Conservation (phyloP, 2,113 vertebrate species). For the Bagarius yarrelli region DNA sequence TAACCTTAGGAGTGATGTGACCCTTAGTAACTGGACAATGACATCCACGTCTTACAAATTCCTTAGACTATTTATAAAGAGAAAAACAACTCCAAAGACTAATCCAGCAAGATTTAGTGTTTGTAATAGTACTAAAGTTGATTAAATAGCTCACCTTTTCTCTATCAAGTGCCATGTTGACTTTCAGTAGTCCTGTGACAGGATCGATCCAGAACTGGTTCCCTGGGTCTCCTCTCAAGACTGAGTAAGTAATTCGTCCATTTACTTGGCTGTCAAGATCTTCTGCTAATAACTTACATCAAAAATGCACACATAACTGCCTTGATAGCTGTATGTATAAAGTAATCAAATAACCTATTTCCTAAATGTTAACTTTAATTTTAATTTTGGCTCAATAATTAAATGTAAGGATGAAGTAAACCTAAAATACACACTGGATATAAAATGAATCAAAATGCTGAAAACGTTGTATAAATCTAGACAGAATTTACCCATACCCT, state of each 20-base stretch:
- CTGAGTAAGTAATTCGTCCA: conserved; percentile 87
- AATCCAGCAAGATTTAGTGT: conserved; percentile 13
- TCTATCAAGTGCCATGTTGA: conserved; percentile 92
- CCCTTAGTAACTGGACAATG: not conserved
- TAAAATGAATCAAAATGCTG: conserved; percentile 11
- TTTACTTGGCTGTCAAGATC: conserved; percentile 91
- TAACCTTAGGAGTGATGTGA: not conserved
- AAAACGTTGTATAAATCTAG: conserved; percentile 1
- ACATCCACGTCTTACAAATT: not conserved
- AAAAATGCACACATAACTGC: conserved; percentile 12
- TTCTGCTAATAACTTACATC: conserved; percentile 84
- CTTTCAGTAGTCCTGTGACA: conserved; percentile 84
- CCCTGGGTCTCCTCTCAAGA: conserved; percentile 85
- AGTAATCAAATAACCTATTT: not conserved
- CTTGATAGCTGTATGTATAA: not conserved
- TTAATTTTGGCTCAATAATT: conserved; percentile 27
- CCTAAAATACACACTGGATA: conserved; percentile 21
- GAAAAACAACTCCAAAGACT: conserved; percentile 2
- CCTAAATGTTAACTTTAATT: not conserved
- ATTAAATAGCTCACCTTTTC: conserved; percentile 80
- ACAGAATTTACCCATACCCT: conserved; percentile 69
- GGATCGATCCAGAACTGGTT: conserved; percentile 91
- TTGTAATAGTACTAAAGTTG: conserved; percentile 16
- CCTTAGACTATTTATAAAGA: not conserved
- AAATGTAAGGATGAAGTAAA: not conserved